Base-by-base conservation (phyloP, 2,888 invertebrate species). In the Stenolophus ochropezus region DNA sequence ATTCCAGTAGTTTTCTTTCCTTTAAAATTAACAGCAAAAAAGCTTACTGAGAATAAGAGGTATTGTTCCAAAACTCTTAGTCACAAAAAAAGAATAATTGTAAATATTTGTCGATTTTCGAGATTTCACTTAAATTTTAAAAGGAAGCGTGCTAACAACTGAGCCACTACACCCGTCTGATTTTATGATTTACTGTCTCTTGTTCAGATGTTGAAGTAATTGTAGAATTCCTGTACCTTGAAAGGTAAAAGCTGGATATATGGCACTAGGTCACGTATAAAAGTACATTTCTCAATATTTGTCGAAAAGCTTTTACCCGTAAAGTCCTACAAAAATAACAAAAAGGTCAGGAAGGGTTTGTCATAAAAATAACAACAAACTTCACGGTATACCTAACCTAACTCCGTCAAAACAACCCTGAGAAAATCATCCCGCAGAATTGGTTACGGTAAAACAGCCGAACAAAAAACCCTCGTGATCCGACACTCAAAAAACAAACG, bases 251-350 rank as follows among this genome's bases (percentile, higher is more conserved):
- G 33, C 33, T 1, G 6, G 33, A 42, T 42, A 42, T 8, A 42
- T 42, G 5, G 14, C 51, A 51, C 11, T 16, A 51, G 5, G 16
- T 51, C 18, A 53, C 56, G 56, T 56, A 21, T 21, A 11, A 4
- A 56, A 56, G 20, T 51, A 51, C 14, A 56, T 56, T 56, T 21
- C 21, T n/a, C 61, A 61, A 25, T 61, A 61, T 25, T 56, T 61
- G 61, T 61, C n/a, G 25, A 25, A 61, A 61, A 61, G 61, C 61
- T 61, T 56, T 61, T 61, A 23, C 23, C 11, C 61, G 21, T 61
- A 61, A 25, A 61, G n/a, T 61, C 61, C 25, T 4, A 61, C 21
- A 11, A 58, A 58, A 58, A 58, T 58, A 58, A 58, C 58, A 25
- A 61, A 61, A 61, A 61, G 14, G 61, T 42, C 33, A 42, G 1